Conservation (phyloP, 2,888 invertebrate genomes). For the Xestoiulus laeticollis region DNA sequence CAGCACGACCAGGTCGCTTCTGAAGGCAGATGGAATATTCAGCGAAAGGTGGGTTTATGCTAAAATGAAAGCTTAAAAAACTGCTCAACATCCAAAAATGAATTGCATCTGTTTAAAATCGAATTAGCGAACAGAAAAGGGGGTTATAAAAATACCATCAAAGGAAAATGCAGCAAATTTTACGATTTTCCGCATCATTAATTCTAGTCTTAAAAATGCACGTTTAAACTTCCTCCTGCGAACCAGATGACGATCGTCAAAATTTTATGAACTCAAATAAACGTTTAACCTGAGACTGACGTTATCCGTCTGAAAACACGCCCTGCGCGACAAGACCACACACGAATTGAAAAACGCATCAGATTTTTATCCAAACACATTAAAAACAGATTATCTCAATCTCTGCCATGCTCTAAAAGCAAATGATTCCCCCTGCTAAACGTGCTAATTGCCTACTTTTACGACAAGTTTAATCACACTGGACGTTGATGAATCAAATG, state of each 20-base stretch:
- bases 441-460: neutral
- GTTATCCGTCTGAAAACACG: neutral
- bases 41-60: neutral
- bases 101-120: slow-evolving; percentile 36
- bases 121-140: slow-evolving; percentile 29
- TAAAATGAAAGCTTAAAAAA: neutral
- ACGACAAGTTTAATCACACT: neutral
- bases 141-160: slow-evolving; percentile 33
- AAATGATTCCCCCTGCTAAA: neutral
- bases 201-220: slow-evolving; percentile 21
- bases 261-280: slow-evolving; percentile 43
- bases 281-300: slow-evolving; percentile 25
- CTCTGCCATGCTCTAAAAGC: neutral
- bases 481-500: neutral
- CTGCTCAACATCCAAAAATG: neutral
- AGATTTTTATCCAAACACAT: slow-evolving; percentile 35
- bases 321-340: slow-evolving; percentile 11
- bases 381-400: slow-evolving; percentile 23
- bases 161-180: slow-evolving; percentile 36
- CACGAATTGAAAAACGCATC: slow-evolving; percentile 35
- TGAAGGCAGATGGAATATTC: neutral
- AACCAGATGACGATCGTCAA: slow-evolving; percentile 43
- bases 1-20: neutral
- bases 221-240: neutral
- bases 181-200: slow-evolving; percentile 41